Evolutionary conservation across 2,888 invertebrate species (phyloP).

Genomic region (Nomada ferruginata): DNA sequence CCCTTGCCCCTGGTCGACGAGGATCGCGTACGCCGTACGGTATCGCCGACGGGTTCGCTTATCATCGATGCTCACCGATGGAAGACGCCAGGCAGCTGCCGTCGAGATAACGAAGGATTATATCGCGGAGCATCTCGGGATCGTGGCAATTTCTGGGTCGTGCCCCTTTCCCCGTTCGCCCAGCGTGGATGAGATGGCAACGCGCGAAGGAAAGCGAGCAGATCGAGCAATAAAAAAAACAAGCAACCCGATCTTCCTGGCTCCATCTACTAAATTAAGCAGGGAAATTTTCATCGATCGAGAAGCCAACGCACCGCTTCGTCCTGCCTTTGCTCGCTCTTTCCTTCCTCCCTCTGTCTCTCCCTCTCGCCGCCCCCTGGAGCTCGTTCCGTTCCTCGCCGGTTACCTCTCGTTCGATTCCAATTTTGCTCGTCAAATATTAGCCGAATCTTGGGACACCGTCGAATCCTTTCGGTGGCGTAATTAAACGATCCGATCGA

Average conservation of each 20-base stretch:
- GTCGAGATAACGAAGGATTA: background rate
- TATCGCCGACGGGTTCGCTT: background rate
- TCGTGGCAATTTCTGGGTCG: conserved; percentile 1
- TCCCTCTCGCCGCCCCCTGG: background rate
- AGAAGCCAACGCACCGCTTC: conserved; percentile 7
- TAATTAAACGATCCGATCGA: conserved; percentile 38
- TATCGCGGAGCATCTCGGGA: background rate
- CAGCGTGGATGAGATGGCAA: background rate
- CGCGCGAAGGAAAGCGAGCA: conserved; percentile 16
- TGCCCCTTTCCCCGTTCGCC: background rate
- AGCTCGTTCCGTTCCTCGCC: too few relatives aligned
- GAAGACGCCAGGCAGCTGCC: background rate
- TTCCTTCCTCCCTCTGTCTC: background rate
- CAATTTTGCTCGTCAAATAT: conserved; percentile 48
- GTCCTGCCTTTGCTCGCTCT: too few relatives aligned
- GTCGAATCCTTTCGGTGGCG: conserved; percentile 17
- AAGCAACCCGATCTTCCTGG: conserved; percentile 1
- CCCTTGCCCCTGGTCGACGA: background rate
- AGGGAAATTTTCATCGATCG: conserved; percentile 58
- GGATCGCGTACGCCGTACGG: background rate
- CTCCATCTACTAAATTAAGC: conserved; percentile 56
- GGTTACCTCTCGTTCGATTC: conserved; percentile 30
- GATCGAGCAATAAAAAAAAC: conserved; percentile 9
- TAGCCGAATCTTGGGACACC: conserved; percentile 36
- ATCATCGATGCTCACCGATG: conserved; percentile 10